A percentile compares a stretch with the other conserved stretches of the same genome.
Conservation (phyloP, 2,888 invertebrate genomes). For the Argyresthia goedartella region DNA sequence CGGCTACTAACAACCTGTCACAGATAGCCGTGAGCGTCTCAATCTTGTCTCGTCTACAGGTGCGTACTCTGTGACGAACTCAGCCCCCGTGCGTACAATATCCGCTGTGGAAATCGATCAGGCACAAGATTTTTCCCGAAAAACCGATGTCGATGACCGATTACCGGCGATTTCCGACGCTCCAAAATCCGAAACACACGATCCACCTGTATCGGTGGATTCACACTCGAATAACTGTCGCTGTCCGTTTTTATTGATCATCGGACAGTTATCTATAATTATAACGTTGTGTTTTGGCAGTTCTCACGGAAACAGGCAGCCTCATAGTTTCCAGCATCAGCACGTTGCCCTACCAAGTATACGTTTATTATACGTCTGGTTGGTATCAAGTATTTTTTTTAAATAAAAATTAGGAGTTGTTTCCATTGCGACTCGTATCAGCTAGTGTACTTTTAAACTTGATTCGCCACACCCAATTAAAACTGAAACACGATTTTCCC, state of each 20-base stretch:
- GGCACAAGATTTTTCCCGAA: conserved; percentile 45
- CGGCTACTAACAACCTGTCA: no score
- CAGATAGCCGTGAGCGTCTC: no score
- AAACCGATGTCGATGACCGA: conserved; percentile 47
- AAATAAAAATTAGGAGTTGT: no score
- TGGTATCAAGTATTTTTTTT: no score
- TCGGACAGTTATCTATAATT: conserved; percentile 51
- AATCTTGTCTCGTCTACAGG: conserved; percentile 9
- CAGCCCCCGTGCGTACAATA: conserved; percentile 61
- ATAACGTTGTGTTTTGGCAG: conserved; percentile 34
- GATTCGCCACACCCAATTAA: conserved; percentile 63
- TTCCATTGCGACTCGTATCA: conserved; percentile 42
- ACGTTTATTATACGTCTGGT: background rate
- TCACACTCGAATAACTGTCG: conserved; percentile 46
- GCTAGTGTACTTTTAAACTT: conserved; percentile 53
- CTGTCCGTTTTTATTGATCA: conserved; percentile 54
- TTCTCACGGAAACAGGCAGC: conserved; percentile 41
- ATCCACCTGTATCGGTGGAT: conserved; percentile 37
- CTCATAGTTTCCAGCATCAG: background rate
- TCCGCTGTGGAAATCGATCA: conserved; percentile 65
- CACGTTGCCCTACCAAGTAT: background rate
- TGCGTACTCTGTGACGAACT: conserved; percentile 36
- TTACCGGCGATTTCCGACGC: conserved; percentile 46
- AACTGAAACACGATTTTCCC: conserved; percentile 18
- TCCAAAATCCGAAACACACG: conserved; percentile 51